Evolutionary conservation across 37 sponge, comb jelly and placozoan genomes (phyloP).

Genomic region (Halichondria panicea): DNA sequence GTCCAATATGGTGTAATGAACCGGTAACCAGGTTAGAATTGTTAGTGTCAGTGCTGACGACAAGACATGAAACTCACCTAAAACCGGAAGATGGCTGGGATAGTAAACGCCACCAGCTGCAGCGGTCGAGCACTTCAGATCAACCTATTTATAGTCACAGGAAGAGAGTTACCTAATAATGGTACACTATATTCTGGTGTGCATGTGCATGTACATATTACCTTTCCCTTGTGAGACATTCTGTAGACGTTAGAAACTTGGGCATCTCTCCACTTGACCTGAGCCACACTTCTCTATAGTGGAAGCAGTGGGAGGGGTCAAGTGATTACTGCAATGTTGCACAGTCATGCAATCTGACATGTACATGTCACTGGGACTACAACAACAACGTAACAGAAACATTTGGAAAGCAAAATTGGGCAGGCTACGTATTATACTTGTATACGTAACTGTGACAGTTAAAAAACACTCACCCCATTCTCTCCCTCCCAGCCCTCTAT

Average conservation of each 20-base stretch:
- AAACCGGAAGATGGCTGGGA: conserved; percentile 77
- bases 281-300: conserved; percentile 80
- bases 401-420: background rate
- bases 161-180: background rate
- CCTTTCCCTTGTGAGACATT: conserved; percentile 85
- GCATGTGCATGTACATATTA: conserved; percentile 1
- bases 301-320: background rate
- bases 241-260: conserved; percentile 63
- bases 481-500: conserved; percentile 72
- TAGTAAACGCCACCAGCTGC: conserved; percentile 74
- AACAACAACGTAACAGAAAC: too few species aligned
- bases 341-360: too few species aligned
- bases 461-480: conserved; percentile 35
- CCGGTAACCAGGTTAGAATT: background rate
- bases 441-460: background rate
- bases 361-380: too few species aligned
- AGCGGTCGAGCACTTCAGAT: conserved; percentile 61
- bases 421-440: background rate
- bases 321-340: background rate
- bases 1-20: background rate
- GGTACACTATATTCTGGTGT: background rate
- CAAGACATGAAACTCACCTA: conserved; percentile 66
- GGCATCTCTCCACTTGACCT: conserved; percentile 67
- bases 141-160: conserved; percentile 46
- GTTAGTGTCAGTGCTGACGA: background rate